Evolutionary conservation across 2,797 vertebrate genomes (phyloP).

Genomic region (Heliangelus exortis): DNA sequence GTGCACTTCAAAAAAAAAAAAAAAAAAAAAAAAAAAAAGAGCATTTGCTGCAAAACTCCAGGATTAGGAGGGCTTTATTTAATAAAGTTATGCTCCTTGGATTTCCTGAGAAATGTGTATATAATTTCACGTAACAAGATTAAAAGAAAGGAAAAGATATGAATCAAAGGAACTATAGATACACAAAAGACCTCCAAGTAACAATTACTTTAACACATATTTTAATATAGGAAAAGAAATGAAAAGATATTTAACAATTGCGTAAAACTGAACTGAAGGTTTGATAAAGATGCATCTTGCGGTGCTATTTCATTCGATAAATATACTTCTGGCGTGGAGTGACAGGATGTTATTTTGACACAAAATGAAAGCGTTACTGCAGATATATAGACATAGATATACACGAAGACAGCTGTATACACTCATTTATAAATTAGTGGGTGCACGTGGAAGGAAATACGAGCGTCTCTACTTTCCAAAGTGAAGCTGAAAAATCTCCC

Average conservation of each 20-base stretch:
- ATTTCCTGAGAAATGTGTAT: conserved; percentile 23
- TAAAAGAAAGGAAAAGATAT: conserved; percentile 38
- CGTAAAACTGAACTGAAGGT: conserved; percentile 40
- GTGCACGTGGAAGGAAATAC: conserved; percentile 53
- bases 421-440: conserved; percentile 56
- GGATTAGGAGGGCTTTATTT: conserved; percentile 7
- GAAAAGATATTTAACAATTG: conserved; percentile 45
- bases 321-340: conserved; percentile 53
- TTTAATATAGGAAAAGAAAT: conserved; percentile 39
- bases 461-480: not conserved
- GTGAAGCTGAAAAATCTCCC: conserved; percentile 26
- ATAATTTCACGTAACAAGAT: conserved; percentile 33
- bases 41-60: not conserved
- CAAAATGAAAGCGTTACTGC: conserved; percentile 41
- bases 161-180: conserved; percentile 32
- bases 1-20: not conserved
- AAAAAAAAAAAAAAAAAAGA: not conserved
- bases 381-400: conserved; percentile 39
- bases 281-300: conserved; percentile 50
- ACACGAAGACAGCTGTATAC: conserved; percentile 36
- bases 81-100: conserved; percentile 8
- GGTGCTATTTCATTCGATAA: conserved; percentile 45
- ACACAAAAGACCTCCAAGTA: conserved; percentile 50
- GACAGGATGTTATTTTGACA: conserved; percentile 64
- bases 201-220: conserved; percentile 35